Base-by-base conservation (phyloP, 2,797 vertebrate species). In the Columba guinea region DNA sequence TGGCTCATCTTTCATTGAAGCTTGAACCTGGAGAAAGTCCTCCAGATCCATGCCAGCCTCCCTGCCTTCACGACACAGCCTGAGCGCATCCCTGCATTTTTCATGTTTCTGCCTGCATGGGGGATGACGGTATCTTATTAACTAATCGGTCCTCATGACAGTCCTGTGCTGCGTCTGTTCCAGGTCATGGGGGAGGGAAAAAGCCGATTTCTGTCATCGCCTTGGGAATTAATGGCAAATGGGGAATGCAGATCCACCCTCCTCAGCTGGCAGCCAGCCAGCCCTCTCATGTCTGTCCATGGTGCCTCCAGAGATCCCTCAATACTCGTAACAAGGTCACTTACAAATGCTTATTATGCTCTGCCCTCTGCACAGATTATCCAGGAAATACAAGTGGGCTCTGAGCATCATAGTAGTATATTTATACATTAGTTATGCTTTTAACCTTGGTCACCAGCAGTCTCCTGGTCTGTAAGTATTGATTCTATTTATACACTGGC, bases 291-390 rank as follows among this genome's bases (percentile, higher is more conserved):
- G 34, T 51, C 51, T 58, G 51, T n/a, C 63, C 0, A 0, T 32
- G 78, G 71, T 56, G 83, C 65, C 58, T 70, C 64, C 73, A 68
- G 88, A 63, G 17, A 59, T 41, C 37, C 49, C 67, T 6, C 5
- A 21, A 11, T 70, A 67, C 67, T 75, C 2, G 0, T 34, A 37
- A n/a, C 46, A 77, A 65, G 26, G 32, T 64, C 5, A 0, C 59
- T 82, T 34, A 56, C 10, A 23, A 87, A 24, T 5, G 13, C 27
- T 35, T 0, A 0, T 48, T 4, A 0, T 23, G 13, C 34, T 78
- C 81, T 83, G 30, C 9, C 17, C 11, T 78, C 79, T 59, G 68
- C 73, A 73, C 55, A 73, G 34, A 53, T 63, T 67, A 49, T 67
- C 34, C 53, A 76, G 65, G 79, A 94, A 86, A 58, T 6, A 20